phyloP scores from a whole-genome alignment of 2,888 invertebrate species.

The Cantharis rufa region DNA sequence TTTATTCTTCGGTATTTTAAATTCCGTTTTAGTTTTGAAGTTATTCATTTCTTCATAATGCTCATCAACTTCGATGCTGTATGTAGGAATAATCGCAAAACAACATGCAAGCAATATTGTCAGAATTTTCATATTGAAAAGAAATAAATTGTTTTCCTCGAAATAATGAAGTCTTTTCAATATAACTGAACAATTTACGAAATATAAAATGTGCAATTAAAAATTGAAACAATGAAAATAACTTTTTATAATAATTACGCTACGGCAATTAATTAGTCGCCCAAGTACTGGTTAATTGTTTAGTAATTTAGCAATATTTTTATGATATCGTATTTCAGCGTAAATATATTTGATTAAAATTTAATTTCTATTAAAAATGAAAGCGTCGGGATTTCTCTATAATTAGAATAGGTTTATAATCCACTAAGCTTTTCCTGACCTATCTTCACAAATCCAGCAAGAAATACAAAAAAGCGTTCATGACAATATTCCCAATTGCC shows the following conservation, averaged over 20 bases:
- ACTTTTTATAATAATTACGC: not conserved
- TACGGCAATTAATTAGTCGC: not conserved
- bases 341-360: too few species aligned
- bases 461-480: not conserved
- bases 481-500: not conserved
- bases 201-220: not conserved
- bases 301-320: not conserved
- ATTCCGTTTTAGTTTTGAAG: not conserved
- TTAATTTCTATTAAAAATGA: too few species aligned
- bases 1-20: not conserved
- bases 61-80: not conserved
- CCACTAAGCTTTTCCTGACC: not conserved
- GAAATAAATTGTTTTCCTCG: too few species aligned
- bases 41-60: not conserved
- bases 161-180: too few species aligned
- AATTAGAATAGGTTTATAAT: not conserved
- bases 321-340: not conserved
- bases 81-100: not conserved
- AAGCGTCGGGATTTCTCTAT: too few species aligned
- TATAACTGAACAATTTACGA: too few species aligned
- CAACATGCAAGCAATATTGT: not conserved
- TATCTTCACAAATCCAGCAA: not conserved
- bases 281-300: not conserved
- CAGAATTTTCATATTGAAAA: not conserved
- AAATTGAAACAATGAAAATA: too few species aligned